These are phyloP conservation scores for Zenarchopterus dispar DNA, from an alignment of 2,797 vertebrate species.

Conservation along the genomic window DNA sequence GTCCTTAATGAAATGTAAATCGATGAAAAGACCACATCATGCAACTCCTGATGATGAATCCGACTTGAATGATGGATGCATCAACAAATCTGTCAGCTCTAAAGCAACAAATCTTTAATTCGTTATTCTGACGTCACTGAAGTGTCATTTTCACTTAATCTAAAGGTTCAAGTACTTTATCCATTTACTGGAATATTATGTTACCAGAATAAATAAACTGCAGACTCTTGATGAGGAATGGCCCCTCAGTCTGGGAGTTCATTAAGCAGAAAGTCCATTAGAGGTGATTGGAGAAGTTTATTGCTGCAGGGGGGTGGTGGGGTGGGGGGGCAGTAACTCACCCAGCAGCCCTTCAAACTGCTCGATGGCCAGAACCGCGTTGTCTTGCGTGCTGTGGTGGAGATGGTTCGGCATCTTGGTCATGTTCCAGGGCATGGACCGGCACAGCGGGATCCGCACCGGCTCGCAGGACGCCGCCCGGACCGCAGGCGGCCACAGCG, in stretches of 20 bases:
- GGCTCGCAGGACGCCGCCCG: slow-evolving; percentile 90
- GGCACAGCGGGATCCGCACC: slow-evolving; percentile 93
- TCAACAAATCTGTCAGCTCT: background rate
- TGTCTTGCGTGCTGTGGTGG: slow-evolving; percentile 99
- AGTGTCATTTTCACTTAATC: no score
- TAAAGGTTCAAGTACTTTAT: no score
- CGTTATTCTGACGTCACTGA: no score
- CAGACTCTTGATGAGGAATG: no score
- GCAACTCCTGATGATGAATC: no score
- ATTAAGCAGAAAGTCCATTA: no score
- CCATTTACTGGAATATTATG: no score
- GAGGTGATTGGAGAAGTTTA: background rate
- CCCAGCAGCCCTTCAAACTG: slow-evolving; percentile 94
- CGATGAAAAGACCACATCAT: background rate
- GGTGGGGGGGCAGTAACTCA: slow-evolving; percentile 60
- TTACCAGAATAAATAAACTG: no score
- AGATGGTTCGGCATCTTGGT: slow-evolving; percentile 99
- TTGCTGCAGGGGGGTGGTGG: background rate
- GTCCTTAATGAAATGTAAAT: background rate
- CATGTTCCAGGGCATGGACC: slow-evolving; percentile 97
- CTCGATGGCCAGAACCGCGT: slow-evolving; percentile 97
- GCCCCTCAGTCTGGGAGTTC: no score
- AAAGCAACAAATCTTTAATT: no score
- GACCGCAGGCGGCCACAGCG: slow-evolving; percentile 70
- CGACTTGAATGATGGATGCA: background rate